Base-by-base conservation (phyloP, 2,888 invertebrate genomes). In the Coremacera marginata region DNA sequence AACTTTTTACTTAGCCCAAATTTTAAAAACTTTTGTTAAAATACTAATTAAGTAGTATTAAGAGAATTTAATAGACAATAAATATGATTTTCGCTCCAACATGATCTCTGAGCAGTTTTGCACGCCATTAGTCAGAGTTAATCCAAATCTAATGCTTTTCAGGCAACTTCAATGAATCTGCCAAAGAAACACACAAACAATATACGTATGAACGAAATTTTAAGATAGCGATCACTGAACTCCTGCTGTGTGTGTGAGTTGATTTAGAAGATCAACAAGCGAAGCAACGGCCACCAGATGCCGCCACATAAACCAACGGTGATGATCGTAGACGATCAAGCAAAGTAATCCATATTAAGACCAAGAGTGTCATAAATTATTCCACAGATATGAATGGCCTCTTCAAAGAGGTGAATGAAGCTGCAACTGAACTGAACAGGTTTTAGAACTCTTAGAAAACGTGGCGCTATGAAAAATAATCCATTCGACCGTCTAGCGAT, bases 271-370 rank as follows among this genome's bases (percentile, higher is more conserved):
- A 49, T 65, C 34, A 65, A 65, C 34, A 31, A 27, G 63, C 63
- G 34, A 34, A 65, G 25, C 60, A 65, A 34, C 68, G 14, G 68
- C 25, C 27, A 51, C 51, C 68, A 68, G 68, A 68, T 68, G 68
- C 68, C 68, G 49, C 63, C 51, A 34, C 68, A 44, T n/a, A n/a
- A n/a, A n/a, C 27, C 51, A 51, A 27, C 51, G 51, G 16, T 51
- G 68, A 68, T 67, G 37, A 67, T 51, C 68, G 68, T 51, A 34
- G 51, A 19, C 68, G 68, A 68, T 68, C 68, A 51, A 51, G 37
- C 63, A 65, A 65, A 65, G 34, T 65, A 65, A 65, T 65, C 68
- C 68, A 51, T 51, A 51, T 51, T 67, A 51, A 51, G 51, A 25
- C 22, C 22, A 25, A 27, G 19, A 68, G 68, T 49, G 68, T 51